These are phyloP conservation scores for Pachyramphus minor DNA, from an alignment of 2,113 vertebrate species.

Conservation along the genomic window DNA sequence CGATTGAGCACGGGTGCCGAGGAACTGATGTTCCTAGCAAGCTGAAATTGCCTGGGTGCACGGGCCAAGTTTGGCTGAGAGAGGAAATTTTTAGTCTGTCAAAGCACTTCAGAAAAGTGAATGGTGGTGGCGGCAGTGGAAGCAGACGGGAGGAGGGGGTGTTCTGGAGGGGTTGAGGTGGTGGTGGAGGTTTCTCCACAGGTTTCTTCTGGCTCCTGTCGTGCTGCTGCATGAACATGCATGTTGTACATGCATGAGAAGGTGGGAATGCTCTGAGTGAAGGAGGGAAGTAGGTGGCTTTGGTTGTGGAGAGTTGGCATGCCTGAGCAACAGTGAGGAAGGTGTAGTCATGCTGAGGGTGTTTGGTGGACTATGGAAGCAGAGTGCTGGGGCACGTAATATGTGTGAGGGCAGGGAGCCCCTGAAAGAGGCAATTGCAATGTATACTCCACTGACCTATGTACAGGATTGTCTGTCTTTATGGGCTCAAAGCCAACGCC, in stretches of 20 bases:
- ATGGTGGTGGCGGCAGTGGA: neutral
- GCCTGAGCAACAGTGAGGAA: neutral
- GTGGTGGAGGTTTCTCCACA: neutral
- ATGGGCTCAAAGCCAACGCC: rapidly evolving
- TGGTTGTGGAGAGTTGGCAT: neutral
- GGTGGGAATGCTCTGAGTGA: neutral
- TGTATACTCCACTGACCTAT: rapidly evolving
- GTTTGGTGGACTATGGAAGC: neutral
- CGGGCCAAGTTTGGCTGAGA: neutral
- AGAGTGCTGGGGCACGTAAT: rapidly evolving
- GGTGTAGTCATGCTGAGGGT: neutral
- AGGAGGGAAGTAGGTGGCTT: neutral
- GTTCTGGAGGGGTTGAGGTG: neutral
- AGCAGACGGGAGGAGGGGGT: neutral
- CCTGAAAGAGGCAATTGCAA: neutral
- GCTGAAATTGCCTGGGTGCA: neutral
- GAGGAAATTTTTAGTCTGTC: neutral
- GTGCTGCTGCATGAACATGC: rapidly evolving
- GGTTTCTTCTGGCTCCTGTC: neutral
- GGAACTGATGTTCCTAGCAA: neutral
- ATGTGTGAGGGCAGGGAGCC: neutral
- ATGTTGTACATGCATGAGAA: rapidly evolving
- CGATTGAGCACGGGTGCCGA: neutral
- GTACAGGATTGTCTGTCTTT: too few relatives aligned
- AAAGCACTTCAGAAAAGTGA: neutral